A percentile compares a stretch with the other conserved stretches of the same genome.
These are phyloP conservation scores for Heliconius ismenius DNA, from an alignment of 2,888 invertebrate species.

Conservation along the genomic window DNA sequence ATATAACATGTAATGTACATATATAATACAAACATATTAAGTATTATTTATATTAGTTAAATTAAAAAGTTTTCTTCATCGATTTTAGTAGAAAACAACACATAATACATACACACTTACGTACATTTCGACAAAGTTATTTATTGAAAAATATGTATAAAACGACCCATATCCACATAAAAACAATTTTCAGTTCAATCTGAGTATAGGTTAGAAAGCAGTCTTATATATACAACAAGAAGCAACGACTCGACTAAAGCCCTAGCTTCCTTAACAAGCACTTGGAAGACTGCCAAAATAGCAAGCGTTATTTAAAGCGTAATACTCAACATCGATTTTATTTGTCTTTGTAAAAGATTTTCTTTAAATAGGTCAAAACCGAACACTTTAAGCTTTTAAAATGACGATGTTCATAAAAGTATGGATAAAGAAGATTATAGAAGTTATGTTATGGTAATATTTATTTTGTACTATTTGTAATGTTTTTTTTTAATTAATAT, in stretches of 20 bases:
- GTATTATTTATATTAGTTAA: too few relatives aligned
- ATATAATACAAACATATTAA: too few relatives aligned
- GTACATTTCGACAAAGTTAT: too few relatives aligned
- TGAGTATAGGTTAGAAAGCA: conserved; percentile 10
- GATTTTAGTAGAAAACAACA: too few relatives aligned
- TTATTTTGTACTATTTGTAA: neutral
- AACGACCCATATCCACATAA: too few relatives aligned
- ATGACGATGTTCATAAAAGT: neutral
- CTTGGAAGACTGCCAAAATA: conserved; percentile 74
- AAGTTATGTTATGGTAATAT: neutral
- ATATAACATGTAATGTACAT: too few relatives aligned
- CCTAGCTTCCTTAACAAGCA: conserved; percentile 76
- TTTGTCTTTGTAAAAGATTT: conserved; percentile 23
- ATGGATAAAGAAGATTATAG: neutral
- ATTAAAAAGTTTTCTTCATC: too few relatives aligned
- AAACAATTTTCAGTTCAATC: conserved; percentile 17
- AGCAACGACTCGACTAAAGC: conserved; percentile 64
- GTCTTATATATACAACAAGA: conserved; percentile 53
- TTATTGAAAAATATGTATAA: too few relatives aligned
- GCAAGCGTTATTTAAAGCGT: conserved; percentile 56
- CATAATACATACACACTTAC: too few relatives aligned
- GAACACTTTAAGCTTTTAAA: neutral
- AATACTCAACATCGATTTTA: conserved; percentile 37
- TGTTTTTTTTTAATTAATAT: neutral
- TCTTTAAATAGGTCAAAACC: conserved; percentile 16